phyloP scores from a whole-genome alignment of 2,888 invertebrate species.

The Loripinus fragilis region DNA sequence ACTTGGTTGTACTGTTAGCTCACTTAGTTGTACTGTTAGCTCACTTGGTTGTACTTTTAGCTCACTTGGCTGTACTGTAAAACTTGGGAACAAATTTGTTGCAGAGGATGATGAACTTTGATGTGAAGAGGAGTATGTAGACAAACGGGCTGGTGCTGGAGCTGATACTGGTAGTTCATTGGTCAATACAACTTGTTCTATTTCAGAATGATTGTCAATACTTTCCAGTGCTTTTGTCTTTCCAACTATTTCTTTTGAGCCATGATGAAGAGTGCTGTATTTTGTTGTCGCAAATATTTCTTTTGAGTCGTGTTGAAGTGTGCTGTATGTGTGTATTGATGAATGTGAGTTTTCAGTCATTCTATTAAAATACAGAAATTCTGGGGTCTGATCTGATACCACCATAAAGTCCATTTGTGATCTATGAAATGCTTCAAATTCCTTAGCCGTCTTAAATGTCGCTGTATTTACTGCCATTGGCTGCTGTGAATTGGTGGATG shows the following conservation, averaged over 20 bases:
- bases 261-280: not conserved
- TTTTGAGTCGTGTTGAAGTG: no score
- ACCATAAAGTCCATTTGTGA: not conserved
- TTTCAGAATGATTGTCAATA: not conserved
- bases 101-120: not conserved
- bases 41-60: no score
- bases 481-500: no score
- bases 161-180: not conserved
- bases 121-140: not conserved
- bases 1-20: not conserved
- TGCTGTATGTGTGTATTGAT: not conserved
- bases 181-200: not conserved
- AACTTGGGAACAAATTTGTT: not conserved
- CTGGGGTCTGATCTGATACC: not conserved
- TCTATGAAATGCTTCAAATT: no score
- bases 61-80: not conserved
- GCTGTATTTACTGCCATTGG: no score
- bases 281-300: not conserved
- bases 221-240: not conserved
- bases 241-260: not conserved
- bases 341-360: not conserved
- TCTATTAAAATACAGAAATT: not conserved
- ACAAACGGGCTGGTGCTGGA: not conserved
- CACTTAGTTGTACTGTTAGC: no score
- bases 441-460: no score